Conservation (phyloP, 1,140 invertebrate genomes). For the Xylocopa sonorina region DNA sequence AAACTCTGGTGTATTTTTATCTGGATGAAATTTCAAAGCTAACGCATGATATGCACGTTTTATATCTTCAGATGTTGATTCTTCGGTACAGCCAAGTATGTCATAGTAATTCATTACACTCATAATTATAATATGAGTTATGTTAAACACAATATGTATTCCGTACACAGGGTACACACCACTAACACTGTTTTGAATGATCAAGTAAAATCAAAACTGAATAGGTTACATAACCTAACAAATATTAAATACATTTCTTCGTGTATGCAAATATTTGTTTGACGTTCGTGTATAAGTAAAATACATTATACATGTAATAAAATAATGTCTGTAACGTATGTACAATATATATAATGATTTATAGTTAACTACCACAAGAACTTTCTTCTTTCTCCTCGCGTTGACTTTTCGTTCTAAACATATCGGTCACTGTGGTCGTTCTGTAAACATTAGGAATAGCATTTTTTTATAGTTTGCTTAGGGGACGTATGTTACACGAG, state of each 20-base stretch:
- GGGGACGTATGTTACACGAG: too few relatives aligned
- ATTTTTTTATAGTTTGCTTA: too few relatives aligned
- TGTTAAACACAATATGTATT: neutral
- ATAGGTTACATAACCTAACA: conserved; percentile 7
- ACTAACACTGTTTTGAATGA: neutral
- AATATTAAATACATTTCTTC: neutral
- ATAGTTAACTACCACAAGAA: too few relatives aligned
- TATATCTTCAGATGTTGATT: conserved; percentile 83
- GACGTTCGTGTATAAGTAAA: neutral
- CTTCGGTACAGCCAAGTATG: conserved; percentile 83
- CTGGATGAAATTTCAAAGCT: conserved; percentile 84
- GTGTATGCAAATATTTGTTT: neutral
- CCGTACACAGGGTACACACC: neutral
- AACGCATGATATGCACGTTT: conserved; percentile 85
- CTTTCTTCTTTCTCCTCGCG: too few relatives aligned
- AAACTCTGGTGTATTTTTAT: conserved; percentile 80
- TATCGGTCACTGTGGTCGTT: too few relatives aligned
- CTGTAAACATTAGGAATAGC: too few relatives aligned
- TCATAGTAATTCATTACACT: conserved; percentile 81
- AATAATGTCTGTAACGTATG: too few relatives aligned
- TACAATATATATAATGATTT: too few relatives aligned
- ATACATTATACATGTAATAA: neutral
- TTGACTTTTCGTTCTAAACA: too few relatives aligned
- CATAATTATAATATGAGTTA: neutral
- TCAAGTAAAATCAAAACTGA: neutral